Conservation (phyloP, 2,888 invertebrate genomes). For the Ichneumon xanthorius region DNA sequence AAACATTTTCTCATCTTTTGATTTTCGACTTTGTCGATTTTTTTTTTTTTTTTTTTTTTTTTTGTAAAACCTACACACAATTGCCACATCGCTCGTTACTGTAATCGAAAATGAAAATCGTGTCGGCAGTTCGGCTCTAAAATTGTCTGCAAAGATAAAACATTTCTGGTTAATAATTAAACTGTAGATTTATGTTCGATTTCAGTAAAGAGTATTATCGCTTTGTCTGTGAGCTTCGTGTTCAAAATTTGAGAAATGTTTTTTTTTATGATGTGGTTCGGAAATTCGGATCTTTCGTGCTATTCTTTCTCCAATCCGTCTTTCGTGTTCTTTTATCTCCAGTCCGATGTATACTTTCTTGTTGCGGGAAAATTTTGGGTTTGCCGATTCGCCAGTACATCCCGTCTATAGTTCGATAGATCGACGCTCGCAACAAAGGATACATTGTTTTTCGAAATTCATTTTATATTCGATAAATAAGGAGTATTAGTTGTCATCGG, state of each 20-base stretch:
- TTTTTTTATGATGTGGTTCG: background rate
- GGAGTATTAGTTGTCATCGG: conserved; percentile 86
- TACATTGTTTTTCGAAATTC: conserved; percentile 32
- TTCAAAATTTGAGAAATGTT: background rate
- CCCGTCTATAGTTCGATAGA: conserved; percentile 30
- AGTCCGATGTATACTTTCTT: too few relatives aligned
- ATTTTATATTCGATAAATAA: conserved; percentile 47
- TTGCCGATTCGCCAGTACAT: background rate
- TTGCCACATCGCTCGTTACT: background rate
- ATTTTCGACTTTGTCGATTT: background rate
- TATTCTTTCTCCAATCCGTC: background rate
- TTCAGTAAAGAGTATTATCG: background rate
- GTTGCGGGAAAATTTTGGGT: background rate
- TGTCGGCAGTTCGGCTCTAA: background rate
- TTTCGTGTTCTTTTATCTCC: background rate
- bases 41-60: background rate
- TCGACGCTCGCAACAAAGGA: conserved; percentile 10
- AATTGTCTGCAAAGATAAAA: background rate
- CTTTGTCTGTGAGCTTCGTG: background rate
- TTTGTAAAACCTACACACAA: background rate
- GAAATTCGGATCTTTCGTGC: conserved; percentile 5
- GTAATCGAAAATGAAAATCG: background rate
- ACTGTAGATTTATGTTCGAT: background rate
- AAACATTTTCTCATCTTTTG: background rate
- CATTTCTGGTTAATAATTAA: background rate